These are phyloP conservation scores for Drosophila navojoa DNA, from an alignment of 1,140 invertebrate species.

Conservation along the genomic window DNA sequence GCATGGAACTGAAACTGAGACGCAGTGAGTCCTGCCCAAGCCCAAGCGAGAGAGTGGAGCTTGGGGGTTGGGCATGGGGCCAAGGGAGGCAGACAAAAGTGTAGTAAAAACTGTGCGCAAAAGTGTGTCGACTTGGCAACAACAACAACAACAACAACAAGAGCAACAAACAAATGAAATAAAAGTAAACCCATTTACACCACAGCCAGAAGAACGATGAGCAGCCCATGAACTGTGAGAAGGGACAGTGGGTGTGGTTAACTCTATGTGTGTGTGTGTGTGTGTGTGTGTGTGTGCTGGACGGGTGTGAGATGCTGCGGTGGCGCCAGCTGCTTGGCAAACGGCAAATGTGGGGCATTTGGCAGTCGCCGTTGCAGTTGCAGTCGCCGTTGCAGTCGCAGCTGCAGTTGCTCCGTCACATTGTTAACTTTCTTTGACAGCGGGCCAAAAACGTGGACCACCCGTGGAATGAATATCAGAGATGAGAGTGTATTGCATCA, in stretches of 20 bases:
- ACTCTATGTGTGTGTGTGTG: not conserved
- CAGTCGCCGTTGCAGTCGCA: slow-evolving; percentile 46
- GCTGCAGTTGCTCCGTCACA: slow-evolving; percentile 61
- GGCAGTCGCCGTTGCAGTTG: slow-evolving; percentile 53
- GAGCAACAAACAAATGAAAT: slow-evolving; percentile 73
- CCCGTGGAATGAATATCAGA: slow-evolving; percentile 32
- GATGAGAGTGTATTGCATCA: not conserved
- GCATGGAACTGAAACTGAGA: slow-evolving; percentile 45
- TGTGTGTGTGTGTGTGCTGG: slow-evolving; percentile 17
- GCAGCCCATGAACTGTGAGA: slow-evolving; percentile 7
- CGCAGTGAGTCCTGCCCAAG: slow-evolving; percentile 24
- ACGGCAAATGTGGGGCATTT: slow-evolving; percentile 76
- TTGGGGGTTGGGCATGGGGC: not conserved
- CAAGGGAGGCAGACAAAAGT: slow-evolving; percentile 45
- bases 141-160: slow-evolving; percentile 37
- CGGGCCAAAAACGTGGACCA: slow-evolving; percentile 66
- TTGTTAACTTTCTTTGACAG: slow-evolving; percentile 81
- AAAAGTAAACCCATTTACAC: slow-evolving; percentile 82
- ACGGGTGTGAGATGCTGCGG: slow-evolving; percentile 26
- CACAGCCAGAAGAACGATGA: slow-evolving; percentile 50
- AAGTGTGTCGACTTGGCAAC: slow-evolving; percentile 77
- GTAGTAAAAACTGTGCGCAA: slow-evolving; percentile 70
- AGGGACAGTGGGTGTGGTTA: not conserved
- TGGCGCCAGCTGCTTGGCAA: slow-evolving; percentile 67
- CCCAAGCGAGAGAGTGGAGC: not conserved